phyloP scores from a whole-genome alignment of 2,797 vertebrate genomes.

The Alauda arvensis region DNA sequence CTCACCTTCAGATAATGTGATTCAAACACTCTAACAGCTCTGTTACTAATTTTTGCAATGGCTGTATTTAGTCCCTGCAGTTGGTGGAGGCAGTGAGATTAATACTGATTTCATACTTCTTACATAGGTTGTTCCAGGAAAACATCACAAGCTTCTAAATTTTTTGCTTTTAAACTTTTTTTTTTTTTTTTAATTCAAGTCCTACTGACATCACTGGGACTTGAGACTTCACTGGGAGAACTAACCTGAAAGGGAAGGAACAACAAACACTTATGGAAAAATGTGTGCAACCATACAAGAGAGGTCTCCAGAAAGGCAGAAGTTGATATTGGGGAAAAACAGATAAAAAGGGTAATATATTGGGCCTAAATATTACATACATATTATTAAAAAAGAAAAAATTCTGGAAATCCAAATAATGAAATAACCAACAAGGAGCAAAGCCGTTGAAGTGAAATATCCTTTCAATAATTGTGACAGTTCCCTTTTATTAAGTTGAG shows the following conservation, averaged over 20 bases:
- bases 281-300: not conserved
- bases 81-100: not conserved
- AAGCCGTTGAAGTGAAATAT: not conserved
- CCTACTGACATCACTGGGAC: not conserved
- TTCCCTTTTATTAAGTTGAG: not conserved
- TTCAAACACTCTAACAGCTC: not conserved
- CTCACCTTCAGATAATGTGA: not conserved
- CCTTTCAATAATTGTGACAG: constrained; percentile 2
- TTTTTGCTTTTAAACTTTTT: too few relatives aligned
- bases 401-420: not conserved
- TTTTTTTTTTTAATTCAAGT: not conserved
- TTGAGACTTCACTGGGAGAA: not conserved
- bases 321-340: not conserved
- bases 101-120: not conserved
- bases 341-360: not conserved
- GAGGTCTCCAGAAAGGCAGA: not conserved
- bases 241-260: not conserved
- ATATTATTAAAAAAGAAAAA: not conserved
- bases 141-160: not conserved
- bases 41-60: not conserved
- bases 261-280: not conserved
- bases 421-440: not conserved
- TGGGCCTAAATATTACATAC: not conserved
- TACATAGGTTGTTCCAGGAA: not conserved
- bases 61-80: not conserved